Percentiles rank a stretch among this genome's conserved stretches.
phyloP scores from a whole-genome alignment of 37 sponge, comb jelly and placozoan genomes.

The Tethya wilhelma region DNA sequence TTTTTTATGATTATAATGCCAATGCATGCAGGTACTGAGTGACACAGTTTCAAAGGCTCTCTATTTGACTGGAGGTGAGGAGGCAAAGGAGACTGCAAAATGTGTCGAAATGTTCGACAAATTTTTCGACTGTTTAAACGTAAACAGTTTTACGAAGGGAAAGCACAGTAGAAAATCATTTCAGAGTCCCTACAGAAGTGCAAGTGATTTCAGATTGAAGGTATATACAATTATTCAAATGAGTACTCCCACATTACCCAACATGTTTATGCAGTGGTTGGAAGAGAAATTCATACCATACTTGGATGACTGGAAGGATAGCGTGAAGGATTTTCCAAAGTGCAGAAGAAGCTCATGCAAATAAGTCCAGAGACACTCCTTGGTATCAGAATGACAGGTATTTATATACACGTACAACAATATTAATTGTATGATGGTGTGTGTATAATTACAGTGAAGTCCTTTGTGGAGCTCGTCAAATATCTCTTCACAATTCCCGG shows the following conservation, averaged over 20 bases:
- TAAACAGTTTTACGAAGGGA: slow-evolving; percentile 3
- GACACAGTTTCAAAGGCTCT: slow-evolving; percentile 16
- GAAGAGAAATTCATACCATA: slow-evolving; percentile 42
- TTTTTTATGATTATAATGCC: too few relatives aligned
- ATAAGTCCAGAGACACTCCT: background rate
- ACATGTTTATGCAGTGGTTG: slow-evolving; percentile 25
- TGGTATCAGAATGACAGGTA: slow-evolving; percentile 16
- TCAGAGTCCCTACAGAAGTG: slow-evolving; percentile 20
- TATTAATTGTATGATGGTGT: background rate
- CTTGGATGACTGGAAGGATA: slow-evolving; percentile 38
- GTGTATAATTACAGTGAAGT: slow-evolving; percentile 8
- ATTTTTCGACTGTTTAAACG: slow-evolving; percentile 53
- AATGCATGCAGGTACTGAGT: slow-evolving; percentile 40
- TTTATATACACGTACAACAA: background rate
- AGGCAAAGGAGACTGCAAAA: slow-evolving; percentile 28
- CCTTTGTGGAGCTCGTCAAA: slow-evolving; percentile 26
- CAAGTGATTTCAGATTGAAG: slow-evolving; percentile 35
- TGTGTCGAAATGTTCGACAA: slow-evolving; percentile 18
- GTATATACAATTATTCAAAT: background rate
- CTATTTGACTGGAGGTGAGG: background rate
- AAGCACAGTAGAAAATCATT: slow-evolving; percentile 23
- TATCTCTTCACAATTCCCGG: slow-evolving; percentile 6
- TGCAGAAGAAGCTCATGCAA: background rate
- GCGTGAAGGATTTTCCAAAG: background rate
- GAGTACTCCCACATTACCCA: too few relatives aligned